Conservation (phyloP, 2,888 invertebrate species). For the Tetramorium bicarinatum region DNA sequence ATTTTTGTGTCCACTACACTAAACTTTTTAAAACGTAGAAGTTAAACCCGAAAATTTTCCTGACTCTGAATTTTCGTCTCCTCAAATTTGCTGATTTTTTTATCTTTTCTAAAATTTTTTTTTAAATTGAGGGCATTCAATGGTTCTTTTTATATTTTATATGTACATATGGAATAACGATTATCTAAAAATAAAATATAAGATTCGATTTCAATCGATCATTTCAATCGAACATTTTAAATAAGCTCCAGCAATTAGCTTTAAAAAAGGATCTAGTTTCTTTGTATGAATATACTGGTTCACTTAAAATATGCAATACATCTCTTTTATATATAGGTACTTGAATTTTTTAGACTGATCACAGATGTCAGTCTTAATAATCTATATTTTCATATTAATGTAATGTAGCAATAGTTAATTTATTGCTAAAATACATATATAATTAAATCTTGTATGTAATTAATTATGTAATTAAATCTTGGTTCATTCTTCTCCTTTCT, state of each 20-base stretch:
- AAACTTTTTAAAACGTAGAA: slow-evolving; percentile 19
- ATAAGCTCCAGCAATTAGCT: background rate
- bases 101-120: slow-evolving; percentile 20
- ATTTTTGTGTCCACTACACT: background rate
- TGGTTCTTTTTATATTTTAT: slow-evolving; percentile 10
- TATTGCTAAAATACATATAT: background rate
- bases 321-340: background rate
- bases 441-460: too few species aligned
- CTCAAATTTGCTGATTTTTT: slow-evolving; percentile 12
- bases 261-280: background rate
- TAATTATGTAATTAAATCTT: too few species aligned
- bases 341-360: background rate
- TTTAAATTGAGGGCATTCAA: background rate
- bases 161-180: background rate
- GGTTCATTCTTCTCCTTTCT: background rate
- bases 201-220: background rate
- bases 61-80: background rate
- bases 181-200: slow-evolving; percentile 3
- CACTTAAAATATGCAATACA: background rate
- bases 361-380: background rate
- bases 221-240: background rate
- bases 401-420: background rate
- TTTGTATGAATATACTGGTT: background rate
- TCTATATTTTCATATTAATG: background rate
- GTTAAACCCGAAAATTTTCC: background rate